phyloP scores from a whole-genome alignment of 2,888 invertebrate species.

The Sipha maydis region DNA sequence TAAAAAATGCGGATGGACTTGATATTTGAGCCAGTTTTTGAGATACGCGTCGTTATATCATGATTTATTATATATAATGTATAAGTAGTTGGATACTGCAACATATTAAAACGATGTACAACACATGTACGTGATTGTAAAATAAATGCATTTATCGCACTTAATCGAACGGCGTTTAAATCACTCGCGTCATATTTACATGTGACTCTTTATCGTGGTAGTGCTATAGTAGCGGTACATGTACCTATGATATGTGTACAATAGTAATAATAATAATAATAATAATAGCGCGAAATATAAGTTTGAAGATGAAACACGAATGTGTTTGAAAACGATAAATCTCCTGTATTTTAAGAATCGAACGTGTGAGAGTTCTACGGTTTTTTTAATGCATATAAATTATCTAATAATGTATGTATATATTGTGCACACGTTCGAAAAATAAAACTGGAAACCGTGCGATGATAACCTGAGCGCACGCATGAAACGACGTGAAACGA shows the following conservation, averaged over 20 bases:
- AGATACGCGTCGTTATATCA: not conserved
- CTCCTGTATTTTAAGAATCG: not conserved
- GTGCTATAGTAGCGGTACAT: no score
- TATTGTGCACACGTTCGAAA: no score
- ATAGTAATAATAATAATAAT: no score
- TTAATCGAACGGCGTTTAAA: not conserved
- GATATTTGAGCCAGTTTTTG: not conserved
- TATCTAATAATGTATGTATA: no score
- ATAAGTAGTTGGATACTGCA: no score
- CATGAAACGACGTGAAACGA: slow-evolving; percentile 10
- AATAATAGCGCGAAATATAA: no score
- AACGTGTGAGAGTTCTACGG: not conserved
- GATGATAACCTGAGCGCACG: slow-evolving; percentile 15
- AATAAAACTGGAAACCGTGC: not conserved
- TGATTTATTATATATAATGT: no score
- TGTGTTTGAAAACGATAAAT: slow-evolving; percentile 24
- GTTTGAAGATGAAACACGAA: not conserved
- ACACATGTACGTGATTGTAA: not conserved
- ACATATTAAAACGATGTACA: not conserved
- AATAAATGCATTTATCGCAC: not conserved
- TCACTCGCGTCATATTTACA: no score
- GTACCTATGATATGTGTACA: not conserved
- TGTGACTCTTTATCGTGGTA: no score
- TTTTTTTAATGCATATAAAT: not conserved
- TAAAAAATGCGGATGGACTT: not conserved